Evolutionary conservation across 1,140 invertebrate species (phyloP).

Genomic region (Danaus melanippus): DNA sequence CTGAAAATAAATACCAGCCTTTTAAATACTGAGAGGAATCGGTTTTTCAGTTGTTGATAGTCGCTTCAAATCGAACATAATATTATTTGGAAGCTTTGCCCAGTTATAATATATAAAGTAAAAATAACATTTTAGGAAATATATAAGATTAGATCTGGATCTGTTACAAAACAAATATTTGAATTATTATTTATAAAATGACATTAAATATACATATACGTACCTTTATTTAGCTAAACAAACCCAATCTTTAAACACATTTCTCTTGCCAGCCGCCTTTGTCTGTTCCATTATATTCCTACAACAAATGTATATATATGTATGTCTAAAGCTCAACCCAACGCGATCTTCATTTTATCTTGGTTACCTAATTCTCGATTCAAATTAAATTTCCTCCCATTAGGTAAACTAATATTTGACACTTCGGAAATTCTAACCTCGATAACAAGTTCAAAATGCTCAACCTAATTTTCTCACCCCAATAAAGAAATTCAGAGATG

Average conservation of each 20-base stretch:
- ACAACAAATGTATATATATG: too few species aligned
- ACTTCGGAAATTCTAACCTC: slow-evolving; percentile 26
- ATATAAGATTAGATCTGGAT: too few species aligned
- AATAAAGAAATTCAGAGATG: slow-evolving; percentile 24
- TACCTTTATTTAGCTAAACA: too few species aligned
- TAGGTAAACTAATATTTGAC: slow-evolving; percentile 32
- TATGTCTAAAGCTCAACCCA: slow-evolving; percentile 14
- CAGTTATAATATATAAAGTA: too few species aligned
- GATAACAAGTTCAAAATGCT: slow-evolving; percentile 27
- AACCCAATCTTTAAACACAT: too few species aligned
- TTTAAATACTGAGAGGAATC: slow-evolving; percentile 18
- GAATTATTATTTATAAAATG: too few species aligned
- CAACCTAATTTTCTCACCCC: slow-evolving; percentile 23
- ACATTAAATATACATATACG: too few species aligned
- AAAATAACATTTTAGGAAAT: too few species aligned
- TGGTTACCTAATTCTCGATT: slow-evolving; percentile 18
- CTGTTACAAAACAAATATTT: too few species aligned
- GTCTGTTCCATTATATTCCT: too few species aligned
- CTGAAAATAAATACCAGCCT: slow-evolving; percentile 22
- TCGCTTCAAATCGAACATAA: slow-evolving; percentile 7
- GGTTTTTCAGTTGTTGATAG: slow-evolving; percentile 24
- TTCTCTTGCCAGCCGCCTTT: too few species aligned
- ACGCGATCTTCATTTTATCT: slow-evolving; percentile 16
- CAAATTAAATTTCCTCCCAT: slow-evolving; percentile 30
- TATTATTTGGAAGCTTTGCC: too few species aligned